Evolutionary conservation across 1,140 invertebrate genomes (phyloP).

Genomic region (Heliconius hewitsoni): DNA sequence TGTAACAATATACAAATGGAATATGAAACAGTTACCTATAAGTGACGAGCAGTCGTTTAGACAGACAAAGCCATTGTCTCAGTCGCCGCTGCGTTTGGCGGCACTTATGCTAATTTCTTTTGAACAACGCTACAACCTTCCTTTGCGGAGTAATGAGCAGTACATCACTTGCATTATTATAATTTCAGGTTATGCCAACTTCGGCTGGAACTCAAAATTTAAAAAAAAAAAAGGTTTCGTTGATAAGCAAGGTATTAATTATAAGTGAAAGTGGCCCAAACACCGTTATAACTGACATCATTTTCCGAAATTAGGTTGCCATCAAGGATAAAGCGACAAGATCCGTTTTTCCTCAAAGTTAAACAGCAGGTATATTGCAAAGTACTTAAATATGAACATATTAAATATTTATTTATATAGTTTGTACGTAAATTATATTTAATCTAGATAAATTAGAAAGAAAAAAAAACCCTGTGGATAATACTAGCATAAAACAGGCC

Average conservation of each 20-base stretch:
- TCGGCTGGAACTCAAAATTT: not conserved
- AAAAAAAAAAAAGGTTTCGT: not conserved
- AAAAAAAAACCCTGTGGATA: slow-evolving; percentile 7
- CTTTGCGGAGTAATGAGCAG: slow-evolving; percentile 57
- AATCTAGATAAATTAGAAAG: not conserved
- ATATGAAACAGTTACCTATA: slow-evolving; percentile 56
- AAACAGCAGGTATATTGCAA: not conserved
- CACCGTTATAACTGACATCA: slow-evolving; percentile 36
- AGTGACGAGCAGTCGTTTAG: slow-evolving; percentile 64
- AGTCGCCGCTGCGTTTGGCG: slow-evolving; percentile 58
- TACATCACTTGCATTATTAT: slow-evolving; percentile 63
- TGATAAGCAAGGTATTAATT: not conserved
- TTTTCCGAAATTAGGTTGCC: slow-evolving; percentile 37
- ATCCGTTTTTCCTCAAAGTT: slow-evolving; percentile 32
- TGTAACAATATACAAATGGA: slow-evolving; percentile 43
- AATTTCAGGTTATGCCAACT: slow-evolving; percentile 23
- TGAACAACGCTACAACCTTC: slow-evolving; percentile 62
- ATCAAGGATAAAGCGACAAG: slow-evolving; percentile 41
- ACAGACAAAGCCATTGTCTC: slow-evolving; percentile 78
- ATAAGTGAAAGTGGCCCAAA: slow-evolving; percentile 46
- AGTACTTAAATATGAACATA: not conserved
- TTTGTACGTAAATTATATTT: not conserved
- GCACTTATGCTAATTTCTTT: slow-evolving; percentile 78
- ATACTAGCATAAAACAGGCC: slow-evolving; percentile 27
- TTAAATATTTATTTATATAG: not conserved